Conservation (phyloP, 2,888 invertebrate species). For the Pegoplata infirma region DNA sequence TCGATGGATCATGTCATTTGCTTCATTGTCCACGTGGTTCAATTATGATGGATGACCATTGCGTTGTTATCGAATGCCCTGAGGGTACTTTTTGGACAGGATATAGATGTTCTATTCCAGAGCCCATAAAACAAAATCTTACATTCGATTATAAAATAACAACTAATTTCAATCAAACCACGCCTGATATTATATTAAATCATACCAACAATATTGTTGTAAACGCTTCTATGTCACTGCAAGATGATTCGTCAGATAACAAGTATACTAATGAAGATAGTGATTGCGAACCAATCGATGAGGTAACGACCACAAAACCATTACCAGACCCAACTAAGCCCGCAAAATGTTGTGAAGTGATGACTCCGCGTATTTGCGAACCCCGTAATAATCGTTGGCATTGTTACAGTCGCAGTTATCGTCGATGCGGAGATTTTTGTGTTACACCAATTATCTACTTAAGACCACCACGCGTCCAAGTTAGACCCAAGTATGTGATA, state of each 20-base stretch:
- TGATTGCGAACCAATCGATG: slow-evolving; percentile 22
- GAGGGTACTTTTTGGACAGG: slow-evolving; percentile 69
- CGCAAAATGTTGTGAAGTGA: slow-evolving; percentile 68
- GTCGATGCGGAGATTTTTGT: slow-evolving; percentile 70
- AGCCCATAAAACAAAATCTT: slow-evolving; percentile 60
- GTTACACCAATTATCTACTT: slow-evolving; percentile 68
- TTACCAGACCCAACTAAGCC: neutral
- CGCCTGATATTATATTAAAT: slow-evolving; percentile 63
- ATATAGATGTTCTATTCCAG: slow-evolving; percentile 62
- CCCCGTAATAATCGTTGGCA: slow-evolving; percentile 64
- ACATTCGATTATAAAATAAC: slow-evolving; percentile 56
- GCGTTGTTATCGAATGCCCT: slow-evolving; percentile 67
- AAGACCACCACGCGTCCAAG: slow-evolving; percentile 54
- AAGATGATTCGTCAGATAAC: slow-evolving; percentile 14
- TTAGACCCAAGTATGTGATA: slow-evolving; percentile 44
- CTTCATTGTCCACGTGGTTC: slow-evolving; percentile 67
- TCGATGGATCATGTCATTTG: slow-evolving; percentile 66
- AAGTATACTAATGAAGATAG: slow-evolving; percentile 4
- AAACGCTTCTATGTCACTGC: slow-evolving; percentile 62
- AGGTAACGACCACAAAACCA: neutral
- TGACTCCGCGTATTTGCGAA: slow-evolving; percentile 70
- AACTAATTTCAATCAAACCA: slow-evolving; percentile 53
- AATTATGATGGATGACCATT: slow-evolving; percentile 63
- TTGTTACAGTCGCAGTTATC: slow-evolving; percentile 68
- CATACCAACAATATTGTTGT: slow-evolving; percentile 67